Evolutionary conservation across 1,140 invertebrate species (phyloP).

Genomic region (Teleopsis dalmanni): DNA sequence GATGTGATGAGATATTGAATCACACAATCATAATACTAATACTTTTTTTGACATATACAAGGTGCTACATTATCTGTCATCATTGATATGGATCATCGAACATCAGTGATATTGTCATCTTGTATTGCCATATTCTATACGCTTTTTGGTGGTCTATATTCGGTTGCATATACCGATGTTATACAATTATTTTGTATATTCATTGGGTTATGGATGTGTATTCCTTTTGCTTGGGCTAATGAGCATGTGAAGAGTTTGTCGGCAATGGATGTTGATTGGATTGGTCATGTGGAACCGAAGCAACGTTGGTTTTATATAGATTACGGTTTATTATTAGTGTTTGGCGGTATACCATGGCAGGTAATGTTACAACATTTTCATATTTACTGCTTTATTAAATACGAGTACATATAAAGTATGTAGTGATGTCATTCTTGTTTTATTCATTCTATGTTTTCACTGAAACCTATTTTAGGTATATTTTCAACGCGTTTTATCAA

Average conservation of each 20-base stretch:
- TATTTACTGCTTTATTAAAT: neutral
- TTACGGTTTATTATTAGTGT: constrained; percentile 82
- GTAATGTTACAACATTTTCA: too few relatives aligned
- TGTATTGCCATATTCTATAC: constrained; percentile 97
- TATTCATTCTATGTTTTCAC: neutral
- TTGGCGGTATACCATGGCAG: constrained; percentile 99
- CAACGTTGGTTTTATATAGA: constrained; percentile 84
- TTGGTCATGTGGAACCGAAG: constrained; percentile 65
- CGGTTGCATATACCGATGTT: constrained; percentile 97
- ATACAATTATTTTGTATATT: constrained; percentile 99
- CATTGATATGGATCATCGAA: constrained; percentile 87
- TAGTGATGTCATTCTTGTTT: neutral
- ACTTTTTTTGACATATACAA: constrained; percentile 27
- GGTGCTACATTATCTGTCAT: constrained; percentile 93
- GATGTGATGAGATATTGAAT: constrained; percentile 3
- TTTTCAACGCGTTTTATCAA: constrained; percentile 94
- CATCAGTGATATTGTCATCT: constrained; percentile 89
- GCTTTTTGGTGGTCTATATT: constrained; percentile 93
- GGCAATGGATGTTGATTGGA: constrained; percentile 81
- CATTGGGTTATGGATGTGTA: constrained; percentile 95
- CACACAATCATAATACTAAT: neutral
- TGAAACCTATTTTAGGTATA: constrained; percentile 67
- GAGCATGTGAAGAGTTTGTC: constrained; percentile 70
- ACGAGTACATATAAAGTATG: neutral
- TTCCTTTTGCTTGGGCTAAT: constrained; percentile 90